phyloP scores from a whole-genome alignment of 2,113 vertebrate species.

The Uropsilus gracilis region DNA sequence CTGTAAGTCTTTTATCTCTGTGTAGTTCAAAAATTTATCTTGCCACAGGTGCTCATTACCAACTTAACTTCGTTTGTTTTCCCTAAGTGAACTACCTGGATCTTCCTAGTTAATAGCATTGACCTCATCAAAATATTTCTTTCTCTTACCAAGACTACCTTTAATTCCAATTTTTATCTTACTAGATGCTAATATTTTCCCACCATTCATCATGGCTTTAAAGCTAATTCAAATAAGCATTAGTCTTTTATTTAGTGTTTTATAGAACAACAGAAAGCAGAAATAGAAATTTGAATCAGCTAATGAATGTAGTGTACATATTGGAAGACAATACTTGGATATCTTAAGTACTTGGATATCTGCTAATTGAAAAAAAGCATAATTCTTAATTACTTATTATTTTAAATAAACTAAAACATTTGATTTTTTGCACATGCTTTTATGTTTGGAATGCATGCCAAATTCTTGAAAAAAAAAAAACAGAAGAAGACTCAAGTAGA shows the following conservation, averaged over 20 bases:
- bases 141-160: neutral
- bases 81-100: neutral
- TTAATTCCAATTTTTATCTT: slow-evolving; percentile 44
- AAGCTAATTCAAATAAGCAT: slow-evolving; percentile 9
- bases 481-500: neutral
- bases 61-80: slow-evolving; percentile 33
- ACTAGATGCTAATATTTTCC: neutral
- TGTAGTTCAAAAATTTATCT: neutral
- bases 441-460: slow-evolving; percentile 13
- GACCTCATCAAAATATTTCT: neutral
- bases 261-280: neutral
- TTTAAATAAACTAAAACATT: neutral
- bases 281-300: slow-evolving; percentile 19
- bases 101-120: neutral
- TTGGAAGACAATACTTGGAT: neutral
- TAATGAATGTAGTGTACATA: neutral
- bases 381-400: slow-evolving; percentile 18
- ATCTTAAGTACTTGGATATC: neutral
- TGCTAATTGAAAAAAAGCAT: neutral
- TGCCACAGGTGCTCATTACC: neutral
- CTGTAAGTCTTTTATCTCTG: neutral
- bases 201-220: neutral
- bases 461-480: slow-evolving; percentile 56
- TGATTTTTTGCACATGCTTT: neutral
- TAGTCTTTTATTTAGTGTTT: slow-evolving; percentile 11